A percentile compares a stretch with the other conserved stretches of the same genome.
These are phyloP conservation scores for Corapipo altera DNA, from an alignment of 2,113 vertebrate genomes.

Conservation along the genomic window DNA sequence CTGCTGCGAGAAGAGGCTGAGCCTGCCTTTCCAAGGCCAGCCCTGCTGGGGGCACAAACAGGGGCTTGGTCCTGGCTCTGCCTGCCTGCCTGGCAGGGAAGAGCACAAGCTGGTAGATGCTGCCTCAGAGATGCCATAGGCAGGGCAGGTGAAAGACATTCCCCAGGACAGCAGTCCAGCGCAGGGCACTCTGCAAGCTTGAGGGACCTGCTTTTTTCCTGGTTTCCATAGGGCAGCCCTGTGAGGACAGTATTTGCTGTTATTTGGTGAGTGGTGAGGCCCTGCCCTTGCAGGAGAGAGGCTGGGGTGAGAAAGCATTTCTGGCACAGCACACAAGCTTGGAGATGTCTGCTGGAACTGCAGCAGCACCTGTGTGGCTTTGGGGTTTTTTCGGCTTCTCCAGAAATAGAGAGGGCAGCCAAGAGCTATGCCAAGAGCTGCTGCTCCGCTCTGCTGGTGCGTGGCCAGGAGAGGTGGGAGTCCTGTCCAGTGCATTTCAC, in stretches of 20 bases:
- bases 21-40: background rate
- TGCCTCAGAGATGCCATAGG: background rate
- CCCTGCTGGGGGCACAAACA: too few relatives aligned
- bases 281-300: background rate
- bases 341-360: background rate
- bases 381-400: background rate
- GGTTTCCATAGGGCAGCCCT: background rate
- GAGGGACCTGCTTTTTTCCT: background rate
- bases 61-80: accelerated
- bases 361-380: background rate
- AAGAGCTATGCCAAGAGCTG: background rate
- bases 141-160: background rate
- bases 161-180: accelerated
- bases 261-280: background rate
- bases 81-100: background rate
- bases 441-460: accelerated
- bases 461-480: accelerated
- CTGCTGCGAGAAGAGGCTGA: background rate
- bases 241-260: background rate
- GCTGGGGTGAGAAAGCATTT: background rate
- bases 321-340: background rate
- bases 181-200: background rate
- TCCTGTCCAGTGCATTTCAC: background rate
- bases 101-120: background rate
- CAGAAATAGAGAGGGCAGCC: background rate